Evolutionary conservation across 1,140 invertebrate species (phyloP).

Genomic region (Cyphomyrmex costatus): DNA sequence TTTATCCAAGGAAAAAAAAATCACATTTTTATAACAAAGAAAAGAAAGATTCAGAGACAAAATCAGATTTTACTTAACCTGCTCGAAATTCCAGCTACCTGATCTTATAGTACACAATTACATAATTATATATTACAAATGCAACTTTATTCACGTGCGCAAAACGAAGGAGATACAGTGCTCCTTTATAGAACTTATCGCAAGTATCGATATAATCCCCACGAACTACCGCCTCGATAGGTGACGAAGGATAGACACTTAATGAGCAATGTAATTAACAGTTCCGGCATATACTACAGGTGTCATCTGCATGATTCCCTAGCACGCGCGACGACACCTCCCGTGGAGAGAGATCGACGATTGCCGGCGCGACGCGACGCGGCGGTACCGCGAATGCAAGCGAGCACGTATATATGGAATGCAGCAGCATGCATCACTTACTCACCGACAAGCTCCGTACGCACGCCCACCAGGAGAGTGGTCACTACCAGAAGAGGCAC

Average conservation of each 20-base stretch:
- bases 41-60: not conserved
- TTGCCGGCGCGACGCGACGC: too few relatives aligned
- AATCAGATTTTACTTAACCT: not conserved
- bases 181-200: not conserved
- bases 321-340: not conserved
- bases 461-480: conserved; percentile 72
- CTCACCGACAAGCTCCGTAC: conserved; percentile 80
- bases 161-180: not conserved
- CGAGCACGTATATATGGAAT: not conserved
- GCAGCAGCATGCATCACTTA: conserved; percentile 29
- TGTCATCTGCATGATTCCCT: conserved; percentile 8
- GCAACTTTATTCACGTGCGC: not conserved
- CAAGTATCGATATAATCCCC: not conserved
- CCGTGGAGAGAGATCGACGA: not conserved
- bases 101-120: not conserved
- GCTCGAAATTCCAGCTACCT: not conserved
- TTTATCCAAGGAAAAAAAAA: not conserved
- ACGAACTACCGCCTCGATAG: conserved; percentile 6
- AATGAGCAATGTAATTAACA: conserved; percentile 43
- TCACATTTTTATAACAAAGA: not conserved
- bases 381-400: not conserved
- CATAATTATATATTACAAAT: not conserved
- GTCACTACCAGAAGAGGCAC: conserved; percentile 75
- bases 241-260: conserved; percentile 19
- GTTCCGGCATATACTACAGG: conserved; percentile 21